A percentile compares a stretch with the other conserved stretches of the same genome.
These are phyloP conservation scores for Aleiodes leptofemur DNA, from an alignment of 2,888 invertebrate genomes.

Conservation along the genomic window DNA sequence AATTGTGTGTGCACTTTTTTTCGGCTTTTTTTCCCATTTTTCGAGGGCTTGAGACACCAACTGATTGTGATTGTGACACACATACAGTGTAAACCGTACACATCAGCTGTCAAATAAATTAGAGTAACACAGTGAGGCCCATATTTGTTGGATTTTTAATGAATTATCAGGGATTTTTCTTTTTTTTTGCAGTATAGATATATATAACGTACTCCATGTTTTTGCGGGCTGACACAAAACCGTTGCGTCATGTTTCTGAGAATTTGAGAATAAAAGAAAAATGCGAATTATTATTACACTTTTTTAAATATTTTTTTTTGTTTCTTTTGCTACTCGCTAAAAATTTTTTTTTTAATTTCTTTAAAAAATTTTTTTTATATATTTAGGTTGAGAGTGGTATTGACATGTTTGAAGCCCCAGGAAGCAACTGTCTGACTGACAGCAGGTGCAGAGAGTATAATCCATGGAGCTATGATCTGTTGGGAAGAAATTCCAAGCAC, in stretches of 20 bases:
- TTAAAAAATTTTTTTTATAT: background rate
- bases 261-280: background rate
- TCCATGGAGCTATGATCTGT: slow-evolving; percentile 70
- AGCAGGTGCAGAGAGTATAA: slow-evolving; percentile 66
- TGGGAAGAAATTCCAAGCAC: slow-evolving; percentile 60
- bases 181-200: background rate
- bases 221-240: slow-evolving; percentile 12
- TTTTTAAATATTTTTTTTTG: background rate
- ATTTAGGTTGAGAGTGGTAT: slow-evolving; percentile 65
- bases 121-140: background rate
- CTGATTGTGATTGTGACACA: slow-evolving; percentile 26
- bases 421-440: slow-evolving; percentile 64
- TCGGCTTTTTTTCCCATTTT: slow-evolving; percentile 5
- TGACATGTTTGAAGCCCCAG: slow-evolving; percentile 69
- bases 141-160: background rate
- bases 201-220: background rate
- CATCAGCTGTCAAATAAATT: slow-evolving; percentile 40
- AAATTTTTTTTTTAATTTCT: background rate
- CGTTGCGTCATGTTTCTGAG: slow-evolving; percentile 15
- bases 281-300: background rate
- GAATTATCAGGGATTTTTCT: background rate
- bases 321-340: background rate
- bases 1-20: background rate
- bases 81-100: slow-evolving; percentile 8
- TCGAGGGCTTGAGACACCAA: background rate